Percentiles rank a stretch among this genome's conserved stretches.
Evolutionary conservation across 2,113 vertebrate genomes (phyloP).

Genomic region (Anguilla japonica): DNA sequence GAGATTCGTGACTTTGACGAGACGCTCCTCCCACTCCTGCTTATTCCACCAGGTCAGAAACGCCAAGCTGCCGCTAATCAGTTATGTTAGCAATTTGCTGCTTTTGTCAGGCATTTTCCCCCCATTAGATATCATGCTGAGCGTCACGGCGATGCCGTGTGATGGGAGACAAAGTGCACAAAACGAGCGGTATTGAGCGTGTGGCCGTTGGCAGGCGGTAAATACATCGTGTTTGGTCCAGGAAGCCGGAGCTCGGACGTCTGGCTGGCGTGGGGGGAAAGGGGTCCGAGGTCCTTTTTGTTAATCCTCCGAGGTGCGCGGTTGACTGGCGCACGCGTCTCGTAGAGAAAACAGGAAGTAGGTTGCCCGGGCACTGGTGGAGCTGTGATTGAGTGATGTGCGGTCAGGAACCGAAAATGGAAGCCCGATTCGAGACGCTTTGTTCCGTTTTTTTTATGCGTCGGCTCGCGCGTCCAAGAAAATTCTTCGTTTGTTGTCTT

Average conservation of each 20-base stretch:
- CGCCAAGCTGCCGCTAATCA: conserved; percentile 34
- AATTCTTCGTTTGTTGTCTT: neutral
- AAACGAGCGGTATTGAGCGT: conserved; percentile 31
- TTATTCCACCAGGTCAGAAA: conserved; percentile 48
- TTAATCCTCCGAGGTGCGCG: neutral
- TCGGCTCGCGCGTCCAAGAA: too few species aligned
- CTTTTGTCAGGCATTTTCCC: conserved; percentile 21
- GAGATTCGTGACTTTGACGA: neutral
- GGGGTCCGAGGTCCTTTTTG: neutral
- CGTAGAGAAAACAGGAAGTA: conserved; percentile 61
- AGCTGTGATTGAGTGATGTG: conserved; percentile 1
- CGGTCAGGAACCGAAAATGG: neutral
- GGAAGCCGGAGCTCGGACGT: conserved; percentile 6
- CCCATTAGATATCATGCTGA: conserved; percentile 4
- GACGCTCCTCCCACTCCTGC: neutral
- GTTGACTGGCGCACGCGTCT: neutral
- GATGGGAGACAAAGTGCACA: conserved; percentile 25
- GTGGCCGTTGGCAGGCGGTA: conserved; percentile 32
- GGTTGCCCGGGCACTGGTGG: neutral
- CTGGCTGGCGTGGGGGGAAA: neutral
- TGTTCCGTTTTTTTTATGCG: neutral
- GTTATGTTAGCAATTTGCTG: neutral
- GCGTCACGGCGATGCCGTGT: conserved; percentile 10
- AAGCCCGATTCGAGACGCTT: neutral
- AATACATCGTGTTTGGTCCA: neutral